Percentiles rank a stretch among this genome's conserved stretches.
Conservation (phyloP, 2,113 vertebrate genomes). For the Alaudala cheleensis region DNA sequence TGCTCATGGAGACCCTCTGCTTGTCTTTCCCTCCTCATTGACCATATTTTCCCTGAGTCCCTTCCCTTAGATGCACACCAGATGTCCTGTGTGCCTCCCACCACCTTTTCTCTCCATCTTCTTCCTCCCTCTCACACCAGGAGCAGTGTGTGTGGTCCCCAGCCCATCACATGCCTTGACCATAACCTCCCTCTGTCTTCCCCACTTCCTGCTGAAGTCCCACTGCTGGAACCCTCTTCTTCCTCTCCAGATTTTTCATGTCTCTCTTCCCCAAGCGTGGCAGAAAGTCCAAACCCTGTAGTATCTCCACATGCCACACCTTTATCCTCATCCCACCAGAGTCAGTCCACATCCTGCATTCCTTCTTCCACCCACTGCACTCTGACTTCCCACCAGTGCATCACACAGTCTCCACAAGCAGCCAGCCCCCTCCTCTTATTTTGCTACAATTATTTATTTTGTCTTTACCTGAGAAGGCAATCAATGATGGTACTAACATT, state of each 20-base stretch:
- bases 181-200: neutral
- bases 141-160: neutral
- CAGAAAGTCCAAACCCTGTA: neutral
- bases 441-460: neutral
- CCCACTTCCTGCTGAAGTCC: neutral
- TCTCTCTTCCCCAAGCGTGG: neutral
- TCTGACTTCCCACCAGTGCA: neutral
- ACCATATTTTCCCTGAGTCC: neutral
- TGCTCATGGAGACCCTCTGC: accelerated
- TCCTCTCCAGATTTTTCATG: neutral
- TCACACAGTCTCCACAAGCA: neutral
- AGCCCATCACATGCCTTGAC: neutral
- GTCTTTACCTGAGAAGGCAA: neutral
- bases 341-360: neutral
- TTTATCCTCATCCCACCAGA: neutral
- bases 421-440: neutral
- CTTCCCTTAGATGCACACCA: neutral
- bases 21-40: neutral
- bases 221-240: neutral
- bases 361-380: neutral
- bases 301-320: neutral
- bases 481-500: neutral
- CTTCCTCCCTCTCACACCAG: neutral
- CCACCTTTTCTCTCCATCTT: neutral
- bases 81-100: neutral